Evolutionary conservation across 2,888 invertebrate species (phyloP).

Genomic region (Cheilosia urbana): DNA sequence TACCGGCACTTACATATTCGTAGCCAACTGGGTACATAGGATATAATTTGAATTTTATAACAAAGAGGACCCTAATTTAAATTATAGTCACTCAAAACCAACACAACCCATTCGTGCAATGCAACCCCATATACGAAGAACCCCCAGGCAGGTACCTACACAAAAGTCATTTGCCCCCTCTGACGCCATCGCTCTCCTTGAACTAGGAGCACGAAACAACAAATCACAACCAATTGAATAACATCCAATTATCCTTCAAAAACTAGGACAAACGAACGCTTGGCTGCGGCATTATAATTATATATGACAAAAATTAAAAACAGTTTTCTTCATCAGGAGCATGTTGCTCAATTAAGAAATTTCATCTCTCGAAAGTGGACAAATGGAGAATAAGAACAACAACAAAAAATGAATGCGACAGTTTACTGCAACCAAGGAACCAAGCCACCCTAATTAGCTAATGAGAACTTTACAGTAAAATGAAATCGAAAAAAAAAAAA

Average conservation of each 20-base stretch:
- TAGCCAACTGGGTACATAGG: too few species aligned
- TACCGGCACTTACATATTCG: too few species aligned
- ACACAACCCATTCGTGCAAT: too few species aligned
- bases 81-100: too few species aligned
- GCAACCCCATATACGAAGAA: too few species aligned
- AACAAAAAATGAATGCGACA: slow-evolving; percentile 23
- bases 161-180: too few species aligned
- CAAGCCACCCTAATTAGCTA: slow-evolving; percentile 73
- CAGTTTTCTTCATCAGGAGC: slow-evolving; percentile 53
- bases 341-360: slow-evolving; percentile 61
- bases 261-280: slow-evolving; percentile 35
- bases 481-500: slow-evolving; percentile 26
- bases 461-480: slow-evolving; percentile 61
- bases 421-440: slow-evolving; percentile 72
- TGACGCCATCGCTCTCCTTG: too few species aligned
- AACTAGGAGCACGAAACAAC: too few species aligned
- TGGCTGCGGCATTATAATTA: slow-evolving; percentile 44
- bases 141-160: too few species aligned
- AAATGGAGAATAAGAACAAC: background rate
- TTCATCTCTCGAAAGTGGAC: slow-evolving; percentile 28
- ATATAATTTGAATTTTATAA: too few species aligned
- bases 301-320: slow-evolving; percentile 59
- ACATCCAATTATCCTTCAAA: slow-evolving; percentile 35
- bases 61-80: too few species aligned
- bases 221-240: slow-evolving; percentile 26